These are phyloP conservation scores for Tetragonula clypearis DNA, from an alignment of 1,140 invertebrate species.

Conservation along the genomic window DNA sequence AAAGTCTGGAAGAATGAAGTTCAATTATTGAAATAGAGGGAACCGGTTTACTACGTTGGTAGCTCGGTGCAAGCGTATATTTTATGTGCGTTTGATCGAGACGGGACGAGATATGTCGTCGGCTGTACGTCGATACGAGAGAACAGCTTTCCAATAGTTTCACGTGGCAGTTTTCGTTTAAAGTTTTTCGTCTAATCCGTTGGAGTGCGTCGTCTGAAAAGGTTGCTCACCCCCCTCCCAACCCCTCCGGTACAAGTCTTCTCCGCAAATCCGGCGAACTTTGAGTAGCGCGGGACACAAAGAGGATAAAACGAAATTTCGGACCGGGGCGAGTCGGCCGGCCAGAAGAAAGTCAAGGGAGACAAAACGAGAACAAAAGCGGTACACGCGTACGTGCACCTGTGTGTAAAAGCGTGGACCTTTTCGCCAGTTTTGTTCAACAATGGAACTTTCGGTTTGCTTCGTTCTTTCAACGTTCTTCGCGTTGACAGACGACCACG, in stretches of 20 bases:
- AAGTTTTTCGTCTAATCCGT: constrained; percentile 73
- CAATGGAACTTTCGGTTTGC: background rate
- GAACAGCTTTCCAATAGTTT: constrained; percentile 66
- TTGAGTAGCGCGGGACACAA: constrained; percentile 31
- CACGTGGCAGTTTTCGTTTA: constrained; percentile 63
- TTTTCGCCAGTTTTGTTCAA: background rate
- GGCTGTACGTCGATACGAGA: background rate
- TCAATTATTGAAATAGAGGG: background rate
- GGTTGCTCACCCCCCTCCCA: constrained; percentile 1
- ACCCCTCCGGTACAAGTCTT: constrained; percentile 20
- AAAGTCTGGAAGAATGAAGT: background rate
- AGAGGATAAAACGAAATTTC: constrained; percentile 43
- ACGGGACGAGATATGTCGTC: constrained; percentile 14
- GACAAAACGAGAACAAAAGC: constrained; percentile 6
- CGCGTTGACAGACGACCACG: no score
- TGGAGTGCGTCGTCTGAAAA: constrained; percentile 65
- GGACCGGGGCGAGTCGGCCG: no score
- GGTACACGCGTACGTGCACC: constrained; percentile 3
- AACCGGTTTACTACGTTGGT: no score
- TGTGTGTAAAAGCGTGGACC: background rate
- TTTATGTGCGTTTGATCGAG: constrained; percentile 31
- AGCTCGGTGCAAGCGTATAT: background rate
- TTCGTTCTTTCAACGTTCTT: no score
- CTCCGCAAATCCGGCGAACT: constrained; percentile 52
- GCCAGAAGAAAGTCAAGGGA: constrained; percentile 6